Conservation (phyloP, 2,113 vertebrate species). For the Pelusios castaneus region DNA sequence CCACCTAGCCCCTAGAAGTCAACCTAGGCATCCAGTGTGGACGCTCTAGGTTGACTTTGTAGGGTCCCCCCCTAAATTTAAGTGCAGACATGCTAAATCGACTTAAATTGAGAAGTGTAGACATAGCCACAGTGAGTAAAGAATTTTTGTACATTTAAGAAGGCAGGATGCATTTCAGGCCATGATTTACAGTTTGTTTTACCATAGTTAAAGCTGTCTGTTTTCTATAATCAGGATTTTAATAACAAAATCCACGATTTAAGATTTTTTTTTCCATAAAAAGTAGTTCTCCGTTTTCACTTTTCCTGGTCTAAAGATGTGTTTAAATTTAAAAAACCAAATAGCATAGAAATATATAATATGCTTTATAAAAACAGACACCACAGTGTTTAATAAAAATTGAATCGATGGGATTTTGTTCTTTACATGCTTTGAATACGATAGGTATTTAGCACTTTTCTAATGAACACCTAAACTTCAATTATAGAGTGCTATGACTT, state of each 20-base stretch:
- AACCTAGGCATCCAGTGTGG: too few relatives aligned
- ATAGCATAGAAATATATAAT: background rate
- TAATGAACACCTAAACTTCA: background rate
- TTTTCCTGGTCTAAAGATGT: background rate
- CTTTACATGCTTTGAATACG: too few relatives aligned
- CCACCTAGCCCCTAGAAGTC: too few relatives aligned
- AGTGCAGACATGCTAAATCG: too few relatives aligned
- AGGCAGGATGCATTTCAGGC: conserved; percentile 25
- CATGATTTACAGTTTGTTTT: background rate
- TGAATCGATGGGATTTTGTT: background rate
- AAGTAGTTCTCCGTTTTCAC: background rate
- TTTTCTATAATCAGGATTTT: background rate
- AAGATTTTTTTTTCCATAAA: background rate
- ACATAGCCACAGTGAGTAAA: conserved; percentile 40
- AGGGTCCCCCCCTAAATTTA: too few relatives aligned
- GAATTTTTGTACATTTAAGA: conserved; percentile 1
- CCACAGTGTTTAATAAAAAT: background rate
- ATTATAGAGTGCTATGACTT: background rate
- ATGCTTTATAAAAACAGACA: background rate
- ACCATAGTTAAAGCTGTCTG: background rate
- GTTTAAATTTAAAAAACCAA: background rate
- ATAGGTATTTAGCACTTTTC: background rate
- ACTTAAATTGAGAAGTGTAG: too few relatives aligned
- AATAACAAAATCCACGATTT: background rate
- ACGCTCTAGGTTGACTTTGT: too few relatives aligned